Evolutionary conservation across 1,140 invertebrate genomes (phyloP), one percentile per base, ranked within the genome.

Genomic region (Lordiphosa mommai): DNA sequence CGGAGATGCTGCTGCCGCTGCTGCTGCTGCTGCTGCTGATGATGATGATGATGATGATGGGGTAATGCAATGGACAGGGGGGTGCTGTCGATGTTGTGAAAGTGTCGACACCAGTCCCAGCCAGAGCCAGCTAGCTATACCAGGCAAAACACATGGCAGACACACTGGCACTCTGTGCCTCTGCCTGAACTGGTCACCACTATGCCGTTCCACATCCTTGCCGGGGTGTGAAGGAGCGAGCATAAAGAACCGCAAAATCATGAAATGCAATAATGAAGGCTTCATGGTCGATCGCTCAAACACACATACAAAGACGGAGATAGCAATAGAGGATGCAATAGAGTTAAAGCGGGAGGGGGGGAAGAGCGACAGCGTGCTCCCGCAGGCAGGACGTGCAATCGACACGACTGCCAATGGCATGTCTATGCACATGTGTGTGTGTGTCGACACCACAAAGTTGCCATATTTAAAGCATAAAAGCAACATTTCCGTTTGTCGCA

Each of bases 391-490:
- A 79, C 61, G 70, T 82, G 74, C 65, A 73, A 79, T 70, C 70
- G 70, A 80, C 74, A 79, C 76, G 70, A 38, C 61, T 55, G 61
- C 13, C 68, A 48, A 48, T 67, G 51, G 12, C 7, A 44, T 29
- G 9, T 34, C 0, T 51, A 10, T 51, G 10, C 30, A 20, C 50
- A 40, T 49, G 48, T 51, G 27, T 48, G 41, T 49, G 41, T 57
- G 33, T 61, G 55, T 63, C 58, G 67, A 58, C 72, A 84, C 77
- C 77, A 84, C 77, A 84, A 84, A 84, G 77, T 84, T 84, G 77
- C 77, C 77, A 84, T 84, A 84, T 84, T 84, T 84, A 84, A 84
- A 84, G 77, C 77, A 84, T 84, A 84, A 84, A 84, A 84, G 77
- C 77, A 84, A 84, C 77, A 84, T 84, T 84, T 84, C 77, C 77